phyloP scores from a whole-genome alignment of 2,797 vertebrate species.

The Microhierax caerulescens region DNA sequence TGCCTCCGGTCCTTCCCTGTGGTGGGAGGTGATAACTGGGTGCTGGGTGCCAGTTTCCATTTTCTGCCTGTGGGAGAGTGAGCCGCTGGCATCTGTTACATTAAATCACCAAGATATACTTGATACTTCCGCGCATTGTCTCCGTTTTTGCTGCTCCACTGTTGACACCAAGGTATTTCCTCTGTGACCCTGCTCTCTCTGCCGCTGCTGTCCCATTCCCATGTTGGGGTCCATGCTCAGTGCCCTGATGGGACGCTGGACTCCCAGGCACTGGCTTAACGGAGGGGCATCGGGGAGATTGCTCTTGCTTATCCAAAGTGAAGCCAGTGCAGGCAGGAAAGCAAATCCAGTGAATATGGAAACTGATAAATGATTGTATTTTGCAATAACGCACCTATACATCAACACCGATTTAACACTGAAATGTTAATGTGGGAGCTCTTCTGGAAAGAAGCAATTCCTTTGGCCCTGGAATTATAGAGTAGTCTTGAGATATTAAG shows the following conservation, averaged over 20 bases:
- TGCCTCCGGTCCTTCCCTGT: accelerated
- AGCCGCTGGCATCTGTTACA: not conserved
- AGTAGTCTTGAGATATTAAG: not conserved
- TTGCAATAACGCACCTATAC: not conserved
- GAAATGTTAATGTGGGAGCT: accelerated
- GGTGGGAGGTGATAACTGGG: accelerated
- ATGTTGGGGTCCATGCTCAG: accelerated
- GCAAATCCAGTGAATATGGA: not conserved
- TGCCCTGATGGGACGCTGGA: not conserved
- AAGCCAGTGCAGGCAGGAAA: not conserved
- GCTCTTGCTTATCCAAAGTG: not conserved
- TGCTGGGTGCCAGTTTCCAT: not conserved
- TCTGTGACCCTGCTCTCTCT: not conserved
- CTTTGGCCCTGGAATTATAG: not conserved
- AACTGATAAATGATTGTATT: accelerated
- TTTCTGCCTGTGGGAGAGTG: accelerated
- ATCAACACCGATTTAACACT: accelerated
- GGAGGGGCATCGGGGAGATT: not conserved
- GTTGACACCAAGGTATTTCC: not conserved
- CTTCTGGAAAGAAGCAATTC: not conserved
- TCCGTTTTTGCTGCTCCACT: not conserved
- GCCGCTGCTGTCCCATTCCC: not conserved
- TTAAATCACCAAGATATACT: accelerated
- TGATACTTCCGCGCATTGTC: accelerated
- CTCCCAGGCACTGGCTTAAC: not conserved